Base-by-base conservation (phyloP, 2,113 vertebrate genomes). In the Stercorarius parasiticus region DNA sequence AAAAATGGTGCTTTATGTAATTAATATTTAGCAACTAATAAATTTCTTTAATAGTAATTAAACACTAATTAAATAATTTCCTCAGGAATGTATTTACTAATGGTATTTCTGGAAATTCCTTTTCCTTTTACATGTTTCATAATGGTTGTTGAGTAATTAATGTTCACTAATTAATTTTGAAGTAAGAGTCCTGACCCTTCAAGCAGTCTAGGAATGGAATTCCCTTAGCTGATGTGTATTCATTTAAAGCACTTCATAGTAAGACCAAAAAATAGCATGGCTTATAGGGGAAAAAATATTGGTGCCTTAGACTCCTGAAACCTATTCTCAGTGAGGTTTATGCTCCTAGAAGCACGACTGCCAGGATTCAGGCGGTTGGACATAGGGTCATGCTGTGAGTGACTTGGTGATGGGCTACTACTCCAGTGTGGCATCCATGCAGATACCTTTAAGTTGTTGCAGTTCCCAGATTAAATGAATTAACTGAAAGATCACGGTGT, bases 121-220 rank as follows among this genome's bases (percentile, higher is more conserved):
- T 88, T 96, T 94, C 67, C 58, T 94, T 92, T 96, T 95, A 93
- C 96, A 97, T 94, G 93, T 96, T 97, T 97, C 66, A 86, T 97
- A 13, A 22, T 59, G 80, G 86, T 95, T 95, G 67, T 95, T 97
- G 62, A 95, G 93, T 97, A 97, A 98, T 97, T 98, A 96, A 77
- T 89, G 65, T 79, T 89, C 94, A 83, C 72, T 97, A 96, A 96
- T 94, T 97, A 91, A 98, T 97, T 97, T 97, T 93, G 89, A 97
- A 97, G 91, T 66, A 55, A 65, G 50, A 93, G 65, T 93, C 71
- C 62, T 96, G 94, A 96, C 96, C 89, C 83, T 95, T 94, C 73
- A 55, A 91, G 93, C 81, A 94, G 62, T 91, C 65, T 93, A 95
- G 86, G 53, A 92, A 87, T 56, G 43, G n/a, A 95, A 96, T 93